Evolutionary conservation across 2,797 vertebrate species (phyloP).

Genomic region (Tapera naevia): DNA sequence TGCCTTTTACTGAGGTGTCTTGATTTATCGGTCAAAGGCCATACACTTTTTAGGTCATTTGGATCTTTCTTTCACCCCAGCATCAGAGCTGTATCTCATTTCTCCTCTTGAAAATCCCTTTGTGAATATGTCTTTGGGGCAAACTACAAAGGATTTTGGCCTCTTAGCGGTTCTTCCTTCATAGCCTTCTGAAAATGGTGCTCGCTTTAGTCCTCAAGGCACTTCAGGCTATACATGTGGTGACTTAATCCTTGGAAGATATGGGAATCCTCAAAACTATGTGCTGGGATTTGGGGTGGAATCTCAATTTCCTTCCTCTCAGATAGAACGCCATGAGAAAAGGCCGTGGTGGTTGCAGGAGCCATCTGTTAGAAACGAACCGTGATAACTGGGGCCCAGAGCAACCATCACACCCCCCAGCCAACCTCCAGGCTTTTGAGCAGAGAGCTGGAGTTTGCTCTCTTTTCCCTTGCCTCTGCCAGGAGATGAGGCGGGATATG

Average conservation of each 20-base stretch:
- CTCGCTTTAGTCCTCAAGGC: neutral
- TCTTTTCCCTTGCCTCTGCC: neutral
- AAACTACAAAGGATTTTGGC: neutral
- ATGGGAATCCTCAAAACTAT: conserved; percentile 49
- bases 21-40: neutral
- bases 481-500: neutral
- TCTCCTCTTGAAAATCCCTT: neutral
- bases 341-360: neutral
- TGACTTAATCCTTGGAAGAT: conserved; percentile 48
- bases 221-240: conserved; percentile 25
- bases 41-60: neutral
- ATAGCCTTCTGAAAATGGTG: neutral
- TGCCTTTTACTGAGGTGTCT: neutral
- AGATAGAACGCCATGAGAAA: conserved; percentile 28
- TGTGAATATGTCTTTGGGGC: neutral
- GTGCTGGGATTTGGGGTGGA: conserved; percentile 59
- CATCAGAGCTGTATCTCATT: neutral
- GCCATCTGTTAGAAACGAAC: neutral
- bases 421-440: neutral
- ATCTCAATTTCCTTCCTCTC: conserved; percentile 64
- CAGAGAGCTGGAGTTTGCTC: neutral
- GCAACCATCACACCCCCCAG: neutral
- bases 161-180: neutral
- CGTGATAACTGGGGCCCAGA: neutral
- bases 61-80: neutral